A percentile compares a stretch with the other conserved stretches of the same genome.
phyloP scores from a whole-genome alignment of 2,113 vertebrate genomes.

The Siphamia tubifer region DNA sequence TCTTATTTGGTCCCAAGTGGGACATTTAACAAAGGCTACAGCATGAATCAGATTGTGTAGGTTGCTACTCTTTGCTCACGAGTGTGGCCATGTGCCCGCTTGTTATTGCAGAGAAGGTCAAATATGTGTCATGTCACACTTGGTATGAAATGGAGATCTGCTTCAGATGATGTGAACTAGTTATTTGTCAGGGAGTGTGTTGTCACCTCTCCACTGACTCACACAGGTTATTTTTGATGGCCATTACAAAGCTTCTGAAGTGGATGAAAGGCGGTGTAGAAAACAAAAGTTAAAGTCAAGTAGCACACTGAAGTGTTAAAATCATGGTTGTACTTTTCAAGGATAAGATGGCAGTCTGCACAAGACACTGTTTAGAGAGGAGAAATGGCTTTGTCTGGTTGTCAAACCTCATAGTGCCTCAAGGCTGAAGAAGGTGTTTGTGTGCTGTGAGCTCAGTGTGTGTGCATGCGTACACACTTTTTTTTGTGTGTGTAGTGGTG shows the following conservation, averaged over 20 bases:
- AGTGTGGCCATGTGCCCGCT: background rate
- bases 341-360: background rate
- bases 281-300: conserved; percentile 6
- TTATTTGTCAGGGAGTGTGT: background rate
- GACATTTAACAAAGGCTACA: background rate
- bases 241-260: background rate
- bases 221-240: background rate
- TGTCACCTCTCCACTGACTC: background rate
- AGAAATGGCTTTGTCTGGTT: conserved; percentile 12
- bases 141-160: background rate
- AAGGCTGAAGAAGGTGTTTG: background rate
- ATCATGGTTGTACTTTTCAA: background rate
- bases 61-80: conserved; percentile 6
- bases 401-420: conserved; percentile 22
- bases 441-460: background rate
- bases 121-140: conserved; percentile 1
- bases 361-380: background rate
- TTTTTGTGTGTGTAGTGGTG: background rate
- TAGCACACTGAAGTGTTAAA: background rate
- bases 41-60: conserved; percentile 27
- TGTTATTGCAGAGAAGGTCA: background rate
- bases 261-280: background rate
- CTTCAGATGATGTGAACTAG: background rate
- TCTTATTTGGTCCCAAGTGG: background rate
- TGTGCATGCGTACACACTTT: no score